Base-by-base conservation (phyloP, 2,113 vertebrate species). In the Apodemus speciosus region DNA sequence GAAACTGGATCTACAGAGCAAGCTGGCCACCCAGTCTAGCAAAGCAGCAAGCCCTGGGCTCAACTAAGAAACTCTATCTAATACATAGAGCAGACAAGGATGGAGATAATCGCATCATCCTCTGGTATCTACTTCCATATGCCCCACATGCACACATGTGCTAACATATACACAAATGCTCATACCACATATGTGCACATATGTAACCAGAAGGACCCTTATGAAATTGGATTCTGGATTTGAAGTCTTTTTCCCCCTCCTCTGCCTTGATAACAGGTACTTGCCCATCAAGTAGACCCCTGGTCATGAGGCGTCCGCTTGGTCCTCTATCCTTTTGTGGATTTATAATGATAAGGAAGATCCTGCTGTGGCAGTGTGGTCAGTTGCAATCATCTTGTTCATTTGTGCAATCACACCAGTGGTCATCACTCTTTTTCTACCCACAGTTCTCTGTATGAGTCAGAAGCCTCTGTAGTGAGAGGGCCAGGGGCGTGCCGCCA, bases 381-480 rank as follows among this genome's bases (percentile, higher is more conserved):
- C 79, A 76, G 35, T 14, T 60, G 9, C 35, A 81, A 10, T 77
- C 40, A 38, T 38, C 30, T 40, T 64, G 64, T 90, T 46, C 62
- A 58, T 72, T 87, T 71, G 58, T 89, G 68, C 80, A 68, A 30
- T 25, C 56, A 51, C 35, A 25, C 49, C 56, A 18, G 6, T 81
- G 85, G 30, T n/a, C 27, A 81, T 90, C 46, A 40, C 69, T 71
- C 0, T 90, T 87, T 87, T 0, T 40, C 73, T 49, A n/a, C 15
- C 6, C 32, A 10, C 71, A 64, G 93, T 95, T 96, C 88, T 21
- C 38, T 10, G 43, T 85, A 40, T 40, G 76, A 94, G 85, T 72
- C 40, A 76, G 77, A 90, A 94, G 80, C 9, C 0, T 56, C 30
- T 0, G 58, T 56, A 73, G 93, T 51, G 81, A 43, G 30, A 13